Evolutionary conservation across 1,140 invertebrate species (phyloP), one percentile per base, ranked within the genome.

Genomic region (Diabrotica undecimpunctata): DNA sequence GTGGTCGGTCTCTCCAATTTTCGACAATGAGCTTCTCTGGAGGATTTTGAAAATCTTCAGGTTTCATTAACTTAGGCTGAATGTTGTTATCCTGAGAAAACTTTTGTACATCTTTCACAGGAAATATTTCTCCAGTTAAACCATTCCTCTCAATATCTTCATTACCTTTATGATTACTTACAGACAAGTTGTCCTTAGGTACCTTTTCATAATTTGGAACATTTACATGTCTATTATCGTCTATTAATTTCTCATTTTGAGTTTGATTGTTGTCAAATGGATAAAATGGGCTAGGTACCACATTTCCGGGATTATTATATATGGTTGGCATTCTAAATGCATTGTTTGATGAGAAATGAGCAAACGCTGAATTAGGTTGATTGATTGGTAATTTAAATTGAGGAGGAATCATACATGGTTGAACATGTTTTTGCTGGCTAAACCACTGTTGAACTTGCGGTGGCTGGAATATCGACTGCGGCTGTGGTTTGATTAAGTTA

Each of bases 321-420:
- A n/a, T 6, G 3, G n/a, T n/a, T 46, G 41, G 41, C n/a, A 10
- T 46, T 6, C n/a, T 46, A 10, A 46, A 8, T n/a, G 41, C 6
- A 6, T 46, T 46, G n/a, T 10, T 46, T 10, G 41, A 46, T 9
- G 11, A 41, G 52, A 65, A 59, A 5, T 52, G 55, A 10, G 66
- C 66, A 53, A 68, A 68, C 9, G 66, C 66, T 6, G 66, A 65
- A 53, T 65, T 68, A 8, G 54, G 41, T 37, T 65, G 57, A 41
- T 67, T 54, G 37, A 25, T 57, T 36, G 38, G n/a, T 55, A 36
- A 38, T 64, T 60, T 41, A 39, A 38, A 25, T 54, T 13, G 61
- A 5, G 52, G 36, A 7, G 14, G 50, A 9, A 7, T 13, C n/a
- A 10, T 10, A 12, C n/a, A 51, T 9, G 59, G 5, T 61, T 51